These are phyloP conservation scores for Phodopus roborovskii DNA, from an alignment of 2,113 vertebrate species.

Conservation along the genomic window DNA sequence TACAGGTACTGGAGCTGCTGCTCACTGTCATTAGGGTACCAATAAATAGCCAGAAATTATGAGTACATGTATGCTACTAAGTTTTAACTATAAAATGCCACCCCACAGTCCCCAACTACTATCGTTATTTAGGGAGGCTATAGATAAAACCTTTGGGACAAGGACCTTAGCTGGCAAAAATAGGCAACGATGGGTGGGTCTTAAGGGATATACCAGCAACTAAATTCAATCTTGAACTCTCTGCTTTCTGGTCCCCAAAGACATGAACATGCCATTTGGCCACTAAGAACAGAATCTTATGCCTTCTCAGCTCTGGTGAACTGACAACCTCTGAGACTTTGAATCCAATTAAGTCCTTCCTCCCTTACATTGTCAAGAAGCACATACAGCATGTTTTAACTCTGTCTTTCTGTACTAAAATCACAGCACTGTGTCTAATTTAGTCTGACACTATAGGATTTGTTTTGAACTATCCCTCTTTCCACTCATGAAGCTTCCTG, in stretches of 20 bases:
- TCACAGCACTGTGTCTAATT: background rate
- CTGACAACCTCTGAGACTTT: background rate
- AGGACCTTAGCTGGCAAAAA: background rate
- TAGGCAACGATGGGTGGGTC: background rate
- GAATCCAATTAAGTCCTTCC: background rate
- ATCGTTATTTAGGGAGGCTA: background rate
- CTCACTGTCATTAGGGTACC: background rate
- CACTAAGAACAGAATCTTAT: too few relatives aligned
- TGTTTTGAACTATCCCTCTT: background rate
- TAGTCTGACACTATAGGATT: background rate
- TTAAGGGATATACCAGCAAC: background rate
- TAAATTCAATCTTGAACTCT: background rate
- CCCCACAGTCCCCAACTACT: background rate
- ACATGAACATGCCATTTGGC: background rate
- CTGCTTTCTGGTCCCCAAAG: background rate
- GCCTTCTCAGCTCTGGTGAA: too few relatives aligned
- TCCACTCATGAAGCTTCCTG: background rate
- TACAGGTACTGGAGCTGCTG: too few relatives aligned
- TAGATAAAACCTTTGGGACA: background rate
- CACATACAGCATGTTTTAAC: background rate
- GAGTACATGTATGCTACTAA: background rate
- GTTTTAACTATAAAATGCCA: background rate
- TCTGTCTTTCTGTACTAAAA: background rate
- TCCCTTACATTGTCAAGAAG: background rate
- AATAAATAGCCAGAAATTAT: background rate